Evolutionary conservation across 92 coral and sea anemone species (phyloP).

Genomic region (Heteractis magnifica): DNA sequence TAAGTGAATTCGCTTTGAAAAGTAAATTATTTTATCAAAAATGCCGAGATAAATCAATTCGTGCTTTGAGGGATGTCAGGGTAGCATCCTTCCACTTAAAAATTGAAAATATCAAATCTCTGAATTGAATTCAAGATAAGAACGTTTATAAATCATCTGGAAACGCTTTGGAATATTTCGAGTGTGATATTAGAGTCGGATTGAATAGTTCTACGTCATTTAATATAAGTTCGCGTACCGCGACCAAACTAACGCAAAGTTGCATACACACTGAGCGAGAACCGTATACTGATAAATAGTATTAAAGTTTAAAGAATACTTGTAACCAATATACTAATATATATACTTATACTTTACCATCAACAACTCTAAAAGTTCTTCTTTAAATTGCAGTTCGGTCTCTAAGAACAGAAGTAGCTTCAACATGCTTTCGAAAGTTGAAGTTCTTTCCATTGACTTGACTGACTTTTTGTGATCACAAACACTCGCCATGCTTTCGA

Average conservation of each 20-base stretch:
- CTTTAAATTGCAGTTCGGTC: conserved; percentile 92
- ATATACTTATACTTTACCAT: conserved; percentile 60
- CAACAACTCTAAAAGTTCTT: conserved; percentile 83
- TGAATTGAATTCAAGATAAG: background rate
- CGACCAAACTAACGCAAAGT: background rate
- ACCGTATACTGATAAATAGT: background rate
- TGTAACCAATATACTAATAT: background rate
- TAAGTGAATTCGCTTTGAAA: too few species aligned
- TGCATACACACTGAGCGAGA: background rate
- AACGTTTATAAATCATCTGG: background rate
- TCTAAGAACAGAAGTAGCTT: conserved; percentile 85
- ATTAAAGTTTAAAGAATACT: background rate
- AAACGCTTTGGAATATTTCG: background rate
- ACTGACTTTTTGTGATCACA: conserved; percentile 12
- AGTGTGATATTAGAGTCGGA: background rate
- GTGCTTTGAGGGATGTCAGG: background rate
- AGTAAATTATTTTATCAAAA: background rate
- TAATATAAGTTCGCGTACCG: background rate
- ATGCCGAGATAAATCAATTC: background rate
- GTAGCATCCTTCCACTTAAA: background rate
- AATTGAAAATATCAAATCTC: background rate
- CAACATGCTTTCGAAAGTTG: conserved; percentile 83
- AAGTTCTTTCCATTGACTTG: conserved; percentile 11
- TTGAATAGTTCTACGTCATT: background rate
- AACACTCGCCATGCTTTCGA: conserved; percentile 31